phyloP scores from a whole-genome alignment of 2,113 vertebrate species.

The Hiodon tergisus region DNA sequence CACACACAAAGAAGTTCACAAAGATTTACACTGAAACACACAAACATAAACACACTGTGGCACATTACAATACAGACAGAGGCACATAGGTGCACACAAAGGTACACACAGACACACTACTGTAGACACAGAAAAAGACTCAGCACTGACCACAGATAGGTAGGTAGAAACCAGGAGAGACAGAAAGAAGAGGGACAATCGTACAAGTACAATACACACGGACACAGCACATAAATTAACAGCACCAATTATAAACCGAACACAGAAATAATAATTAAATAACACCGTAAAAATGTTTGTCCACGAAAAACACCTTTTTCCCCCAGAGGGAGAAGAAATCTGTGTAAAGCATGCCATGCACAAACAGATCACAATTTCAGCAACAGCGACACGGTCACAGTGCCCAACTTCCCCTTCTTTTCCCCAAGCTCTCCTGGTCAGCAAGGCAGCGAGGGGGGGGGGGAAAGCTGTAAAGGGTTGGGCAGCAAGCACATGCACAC shows the following conservation, averaged over 20 bases:
- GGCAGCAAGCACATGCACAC: conserved; percentile 50
- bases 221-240: not conserved
- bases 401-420: conserved; percentile 33
- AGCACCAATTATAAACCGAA: not conserved
- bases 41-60: not conserved
- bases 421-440: conserved; percentile 33
- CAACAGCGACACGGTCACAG: conserved; percentile 33
- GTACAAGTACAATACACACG: conserved; percentile 1
- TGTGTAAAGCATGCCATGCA: conserved; percentile 48
- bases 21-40: conserved; percentile 23
- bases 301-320: conserved; percentile 36
- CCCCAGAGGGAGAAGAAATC: conserved; percentile 18
- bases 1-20: conserved; percentile 19
- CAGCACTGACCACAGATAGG: not conserved
- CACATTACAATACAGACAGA: conserved; percentile 1
- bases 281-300: conserved; percentile 48
- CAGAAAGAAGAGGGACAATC: not conserved
- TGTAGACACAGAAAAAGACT: not conserved
- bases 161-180: not conserved
- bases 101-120: conserved; percentile 29
- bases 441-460: conserved; percentile 46
- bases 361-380: conserved; percentile 22
- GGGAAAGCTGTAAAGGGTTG: conserved; percentile 40
- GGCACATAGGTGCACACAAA: conserved; percentile 12
- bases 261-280: conserved; percentile 37